phyloP scores from a whole-genome alignment of 1,140 invertebrate genomes.

The Drosophila repletoides region DNA sequence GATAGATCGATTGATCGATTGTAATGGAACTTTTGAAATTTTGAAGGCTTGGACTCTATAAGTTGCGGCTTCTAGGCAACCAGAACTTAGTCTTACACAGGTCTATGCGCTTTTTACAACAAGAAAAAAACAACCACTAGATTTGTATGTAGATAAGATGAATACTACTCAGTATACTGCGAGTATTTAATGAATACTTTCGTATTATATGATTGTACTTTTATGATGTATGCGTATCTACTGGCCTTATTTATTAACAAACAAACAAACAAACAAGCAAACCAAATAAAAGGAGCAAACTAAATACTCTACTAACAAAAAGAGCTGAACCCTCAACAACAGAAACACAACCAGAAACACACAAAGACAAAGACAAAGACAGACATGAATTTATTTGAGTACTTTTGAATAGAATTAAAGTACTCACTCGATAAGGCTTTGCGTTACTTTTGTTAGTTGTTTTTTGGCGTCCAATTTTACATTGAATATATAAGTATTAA shows the following conservation, averaged over 20 bases:
- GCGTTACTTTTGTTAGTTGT: constrained; percentile 66
- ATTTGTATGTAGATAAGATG: constrained; percentile 66
- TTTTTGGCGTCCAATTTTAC: constrained; percentile 80
- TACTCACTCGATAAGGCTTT: constrained; percentile 59
- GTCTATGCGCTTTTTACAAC: constrained; percentile 7
- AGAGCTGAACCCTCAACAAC: constrained; percentile 37
- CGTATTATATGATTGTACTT: constrained; percentile 66
- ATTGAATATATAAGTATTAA: constrained; percentile 56
- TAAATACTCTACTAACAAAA: constrained; percentile 20
- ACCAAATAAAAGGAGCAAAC: no score
- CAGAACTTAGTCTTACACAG: constrained; percentile 19
- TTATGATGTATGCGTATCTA: constrained; percentile 82
- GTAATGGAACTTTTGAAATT: constrained; percentile 18
- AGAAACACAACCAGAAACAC: constrained; percentile 27
- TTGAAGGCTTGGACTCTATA: constrained; percentile 35
- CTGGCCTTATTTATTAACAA: constrained; percentile 80
- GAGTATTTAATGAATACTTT: constrained; percentile 11
- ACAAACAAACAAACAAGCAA: constrained; percentile 46
- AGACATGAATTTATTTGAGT: constrained; percentile 41
- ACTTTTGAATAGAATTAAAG: constrained; percentile 50
- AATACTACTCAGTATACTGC: constrained; percentile 26
- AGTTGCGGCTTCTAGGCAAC: constrained; percentile 24
- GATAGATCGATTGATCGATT: neutral
- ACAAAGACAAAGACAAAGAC: constrained; percentile 17
- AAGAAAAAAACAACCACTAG: constrained; percentile 47